phyloP scores from a whole-genome alignment of 2,888 invertebrate genomes.

The Platypus cylindrus region DNA sequence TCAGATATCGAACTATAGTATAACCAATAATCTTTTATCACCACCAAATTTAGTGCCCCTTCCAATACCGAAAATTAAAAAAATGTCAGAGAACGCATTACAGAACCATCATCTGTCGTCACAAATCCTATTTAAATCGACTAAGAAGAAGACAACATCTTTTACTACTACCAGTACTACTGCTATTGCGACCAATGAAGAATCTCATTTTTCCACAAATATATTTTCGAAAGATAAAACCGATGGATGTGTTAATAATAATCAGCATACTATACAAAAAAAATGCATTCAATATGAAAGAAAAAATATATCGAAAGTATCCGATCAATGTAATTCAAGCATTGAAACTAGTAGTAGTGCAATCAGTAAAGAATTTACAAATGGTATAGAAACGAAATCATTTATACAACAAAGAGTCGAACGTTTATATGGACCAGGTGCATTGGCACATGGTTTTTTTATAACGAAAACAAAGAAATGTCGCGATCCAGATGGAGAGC shows the following conservation, averaged over 20 bases:
- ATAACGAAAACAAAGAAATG: constrained; percentile 47
- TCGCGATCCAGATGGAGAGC: constrained; percentile 25
- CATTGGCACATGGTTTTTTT: constrained; percentile 74
- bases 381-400: constrained; percentile 46
- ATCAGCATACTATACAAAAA: constrained; percentile 18
- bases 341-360: constrained; percentile 23
- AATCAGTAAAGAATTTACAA: constrained; percentile 23
- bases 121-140: constrained; percentile 23
- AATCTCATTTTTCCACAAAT: constrained; percentile 23
- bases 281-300: constrained; percentile 23
- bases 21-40: constrained; percentile 31
- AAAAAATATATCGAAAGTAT: constrained; percentile 16
- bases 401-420: constrained; percentile 85
- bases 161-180: too few species aligned
- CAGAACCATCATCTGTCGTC: constrained; percentile 22
- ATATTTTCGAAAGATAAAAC: constrained; percentile 27
- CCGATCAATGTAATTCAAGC: constrained; percentile 21
- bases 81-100: constrained; percentile 24
- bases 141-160: constrained; percentile 24
- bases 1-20: constrained; percentile 22
- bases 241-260: constrained; percentile 28
- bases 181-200: constrained; percentile 22
- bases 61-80: constrained; percentile 17
- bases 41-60: constrained; percentile 34
- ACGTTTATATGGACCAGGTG: constrained; percentile 76